These are phyloP conservation scores for Apoda limacodes DNA, from an alignment of 2,888 invertebrate genomes.

Conservation along the genomic window DNA sequence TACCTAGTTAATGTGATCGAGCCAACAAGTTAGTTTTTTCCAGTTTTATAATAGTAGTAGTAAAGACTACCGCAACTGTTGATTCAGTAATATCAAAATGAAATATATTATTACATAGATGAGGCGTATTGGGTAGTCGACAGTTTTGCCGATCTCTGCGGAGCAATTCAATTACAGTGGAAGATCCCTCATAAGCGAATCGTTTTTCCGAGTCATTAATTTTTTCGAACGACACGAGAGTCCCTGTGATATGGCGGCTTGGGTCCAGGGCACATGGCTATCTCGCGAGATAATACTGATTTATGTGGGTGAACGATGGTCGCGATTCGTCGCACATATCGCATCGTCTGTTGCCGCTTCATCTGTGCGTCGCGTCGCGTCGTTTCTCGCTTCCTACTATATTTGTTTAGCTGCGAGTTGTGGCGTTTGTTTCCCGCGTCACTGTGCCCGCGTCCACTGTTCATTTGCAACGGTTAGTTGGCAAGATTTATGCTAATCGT, in stretches of 20 bases:
- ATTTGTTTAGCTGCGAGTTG: slow-evolving; percentile 45
- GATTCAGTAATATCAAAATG: no score
- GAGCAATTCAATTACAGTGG: slow-evolving; percentile 69
- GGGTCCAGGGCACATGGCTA: slow-evolving; percentile 58
- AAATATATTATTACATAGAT: no score
- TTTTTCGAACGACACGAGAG: slow-evolving; percentile 68
- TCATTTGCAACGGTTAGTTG: slow-evolving; percentile 67
- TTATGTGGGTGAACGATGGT: slow-evolving; percentile 62
- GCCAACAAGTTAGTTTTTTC: no score
- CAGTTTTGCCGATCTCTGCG: slow-evolving; percentile 58
- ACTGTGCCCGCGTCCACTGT: slow-evolving; percentile 32
- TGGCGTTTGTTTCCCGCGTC: no score
- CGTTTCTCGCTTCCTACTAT: no score
- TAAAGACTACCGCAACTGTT: no score
- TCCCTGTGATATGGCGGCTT: slow-evolving; percentile 60
- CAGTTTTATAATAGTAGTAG: no score
- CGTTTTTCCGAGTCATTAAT: slow-evolving; percentile 71
- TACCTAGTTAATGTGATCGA: no score
- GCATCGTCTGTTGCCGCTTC: slow-evolving; percentile 33
- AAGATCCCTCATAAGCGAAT: slow-evolving; percentile 71
- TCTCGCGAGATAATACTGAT: slow-evolving; percentile 71
- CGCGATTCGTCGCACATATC: slow-evolving; percentile 65
- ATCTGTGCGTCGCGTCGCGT: slow-evolving; percentile 34
- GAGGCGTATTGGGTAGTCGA: no score
- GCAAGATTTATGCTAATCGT: slow-evolving; percentile 69